A percentile compares a stretch with the other conserved stretches of the same genome.
phyloP scores from a whole-genome alignment of 1,140 invertebrate species.

The Drosophila repleta region DNA sequence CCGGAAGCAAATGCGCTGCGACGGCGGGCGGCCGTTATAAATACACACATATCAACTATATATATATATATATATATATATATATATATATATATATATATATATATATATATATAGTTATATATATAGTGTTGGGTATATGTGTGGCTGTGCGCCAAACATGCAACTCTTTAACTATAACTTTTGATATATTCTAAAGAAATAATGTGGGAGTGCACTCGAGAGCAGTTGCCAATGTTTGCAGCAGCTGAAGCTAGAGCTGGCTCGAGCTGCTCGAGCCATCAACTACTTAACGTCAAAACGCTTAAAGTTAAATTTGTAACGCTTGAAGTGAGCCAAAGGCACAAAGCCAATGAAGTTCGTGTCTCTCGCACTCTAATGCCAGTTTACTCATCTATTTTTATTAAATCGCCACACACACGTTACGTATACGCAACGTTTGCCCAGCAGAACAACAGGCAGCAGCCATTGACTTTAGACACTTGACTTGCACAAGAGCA shows the following conservation, averaged over 20 bases:
- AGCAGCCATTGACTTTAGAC: constrained; percentile 62
- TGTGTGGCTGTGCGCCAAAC: constrained; percentile 27
- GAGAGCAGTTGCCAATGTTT: constrained; percentile 62
- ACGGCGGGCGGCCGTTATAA: constrained; percentile 26
- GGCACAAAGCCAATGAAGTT: constrained; percentile 76
- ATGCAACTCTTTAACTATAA: constrained; percentile 79
- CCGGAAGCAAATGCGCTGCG: constrained; percentile 62
- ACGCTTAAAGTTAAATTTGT: constrained; percentile 81
- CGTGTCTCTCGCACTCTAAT: constrained; percentile 46
- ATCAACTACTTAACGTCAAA: constrained; percentile 82
- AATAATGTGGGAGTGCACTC: constrained; percentile 77
- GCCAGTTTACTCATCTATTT: constrained; percentile 76
- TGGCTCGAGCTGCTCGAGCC: constrained; percentile 9
- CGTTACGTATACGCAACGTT: constrained; percentile 72
- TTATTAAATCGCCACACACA: constrained; percentile 67
- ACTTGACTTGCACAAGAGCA: constrained; percentile 46
- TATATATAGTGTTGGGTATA: too few relatives aligned
- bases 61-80: constrained; percentile 1
- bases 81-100: constrained; percentile 1
- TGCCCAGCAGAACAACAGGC: constrained; percentile 28
- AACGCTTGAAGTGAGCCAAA: constrained; percentile 76
- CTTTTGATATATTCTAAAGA: constrained; percentile 80
- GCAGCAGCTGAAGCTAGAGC: constrained; percentile 13
- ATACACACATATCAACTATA: background rate
- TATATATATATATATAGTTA: constrained; percentile 6